phyloP scores from a whole-genome alignment of 30 jellyfish, hydroid and myxozoan species.

The Chironex yamaguchii region DNA sequence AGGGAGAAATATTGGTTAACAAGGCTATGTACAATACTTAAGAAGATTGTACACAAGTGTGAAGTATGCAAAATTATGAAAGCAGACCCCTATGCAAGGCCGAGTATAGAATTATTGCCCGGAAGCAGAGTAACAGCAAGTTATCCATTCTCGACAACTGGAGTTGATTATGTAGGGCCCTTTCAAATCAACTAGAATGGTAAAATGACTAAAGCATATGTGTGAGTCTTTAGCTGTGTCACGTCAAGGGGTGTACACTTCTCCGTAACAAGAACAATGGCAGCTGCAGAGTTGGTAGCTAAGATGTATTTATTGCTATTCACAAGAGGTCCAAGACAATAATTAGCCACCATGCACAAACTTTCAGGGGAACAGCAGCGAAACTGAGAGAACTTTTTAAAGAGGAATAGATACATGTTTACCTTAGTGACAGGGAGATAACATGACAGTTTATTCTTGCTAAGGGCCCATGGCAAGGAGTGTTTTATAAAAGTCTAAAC shows the following conservation, averaged over 20 bases:
- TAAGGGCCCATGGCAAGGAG: slow-evolving; percentile 6
- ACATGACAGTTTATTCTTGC: slow-evolving; percentile 37
- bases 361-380: slow-evolving; percentile 26
- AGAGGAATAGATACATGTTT: slow-evolving; percentile 53
- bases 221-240: slow-evolving; percentile 26
- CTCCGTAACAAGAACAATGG: slow-evolving; percentile 8
- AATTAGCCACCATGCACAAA: slow-evolving; percentile 39
- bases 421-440: slow-evolving; percentile 2
- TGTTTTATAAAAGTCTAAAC: background rate
- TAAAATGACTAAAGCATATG: slow-evolving; percentile 27
- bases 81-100: slow-evolving; percentile 56
- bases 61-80: slow-evolving; percentile 51
- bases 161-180: slow-evolving; percentile 31
- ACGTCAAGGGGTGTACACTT: slow-evolving; percentile 51
- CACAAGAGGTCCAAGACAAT: slow-evolving; percentile 25
- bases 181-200: background rate
- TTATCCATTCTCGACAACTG: slow-evolving; percentile 35
- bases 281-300: slow-evolving; percentile 14
- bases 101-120: slow-evolving; percentile 32
- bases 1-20: slow-evolving; percentile 48
- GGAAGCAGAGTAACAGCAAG: slow-evolving; percentile 36
- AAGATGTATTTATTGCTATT: slow-evolving; percentile 44
- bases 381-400: slow-evolving; percentile 5
- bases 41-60: slow-evolving; percentile 26
- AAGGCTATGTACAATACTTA: slow-evolving; percentile 22